phyloP scores from a whole-genome alignment of 2,113 vertebrate species.

The Narcine bancroftii region DNA sequence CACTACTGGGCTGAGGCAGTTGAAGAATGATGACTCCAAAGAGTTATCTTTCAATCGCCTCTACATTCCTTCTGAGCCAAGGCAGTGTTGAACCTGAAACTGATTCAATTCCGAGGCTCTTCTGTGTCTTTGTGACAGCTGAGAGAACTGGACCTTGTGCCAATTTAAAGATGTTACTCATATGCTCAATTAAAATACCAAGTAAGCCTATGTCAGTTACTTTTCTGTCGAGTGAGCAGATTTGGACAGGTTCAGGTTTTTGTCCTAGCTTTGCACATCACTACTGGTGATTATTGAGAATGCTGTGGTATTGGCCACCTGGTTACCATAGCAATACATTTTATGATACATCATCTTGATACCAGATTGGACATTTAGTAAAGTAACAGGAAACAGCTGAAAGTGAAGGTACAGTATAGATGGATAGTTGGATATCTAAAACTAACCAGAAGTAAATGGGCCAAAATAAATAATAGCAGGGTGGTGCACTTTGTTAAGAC shows the following conservation, averaged over 20 bases:
- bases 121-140: neutral
- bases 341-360: conserved; percentile 9
- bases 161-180: neutral
- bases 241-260: neutral
- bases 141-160: neutral
- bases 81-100: neutral
- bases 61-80: neutral
- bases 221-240: neutral
- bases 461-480: too few species aligned
- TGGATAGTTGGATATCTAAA: too few species aligned
- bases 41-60: neutral
- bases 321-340: conserved; percentile 21
- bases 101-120: neutral
- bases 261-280: neutral
- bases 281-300: neutral
- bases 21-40: neutral
- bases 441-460: too few species aligned
- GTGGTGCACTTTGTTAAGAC: too few species aligned
- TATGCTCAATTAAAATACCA: neutral
- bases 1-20: neutral
- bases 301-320: neutral
- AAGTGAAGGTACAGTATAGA: too few species aligned
- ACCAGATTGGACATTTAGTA: neutral
- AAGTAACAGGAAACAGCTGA: neutral
- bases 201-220: neutral